Conservation (phyloP, 1,140 invertebrate genomes). For the Habropoda laboriosa region DNA sequence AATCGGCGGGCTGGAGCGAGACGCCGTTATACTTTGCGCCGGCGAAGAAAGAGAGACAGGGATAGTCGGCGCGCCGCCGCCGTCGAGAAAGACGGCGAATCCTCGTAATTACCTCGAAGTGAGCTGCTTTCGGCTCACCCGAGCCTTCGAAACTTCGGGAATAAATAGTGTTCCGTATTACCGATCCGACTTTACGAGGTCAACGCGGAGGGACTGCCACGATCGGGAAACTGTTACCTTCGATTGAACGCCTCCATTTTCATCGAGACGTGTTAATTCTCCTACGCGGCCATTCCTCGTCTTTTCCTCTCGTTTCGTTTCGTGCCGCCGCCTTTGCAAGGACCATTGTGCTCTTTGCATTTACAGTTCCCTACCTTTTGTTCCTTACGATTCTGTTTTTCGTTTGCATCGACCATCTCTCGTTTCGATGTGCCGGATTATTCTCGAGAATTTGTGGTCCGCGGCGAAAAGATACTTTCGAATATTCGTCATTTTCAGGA, state of each 20-base stretch:
- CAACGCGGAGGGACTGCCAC: constrained; percentile 51
- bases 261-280: constrained; percentile 35
- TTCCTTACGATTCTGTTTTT: too few species aligned
- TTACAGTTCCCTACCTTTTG: too few species aligned
- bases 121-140: constrained; percentile 80
- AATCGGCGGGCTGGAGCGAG: constrained; percentile 75
- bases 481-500: too few species aligned
- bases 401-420: too few species aligned
- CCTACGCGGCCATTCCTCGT: neutral
- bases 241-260: constrained; percentile 38
- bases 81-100: constrained; percentile 70
- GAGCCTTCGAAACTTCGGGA: constrained; percentile 80
- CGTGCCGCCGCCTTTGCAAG: too few species aligned
- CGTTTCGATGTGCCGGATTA: too few species aligned
- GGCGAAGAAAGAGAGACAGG: constrained; percentile 69
- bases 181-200: constrained; percentile 75
- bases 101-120: constrained; percentile 81
- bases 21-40: constrained; percentile 77
- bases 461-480: too few species aligned
- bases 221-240: constrained; percentile 49
- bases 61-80: constrained; percentile 45
- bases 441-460: too few species aligned
- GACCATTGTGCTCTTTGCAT: too few species aligned
- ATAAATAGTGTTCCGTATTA: constrained; percentile 80
- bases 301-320: too few species aligned